A percentile compares a stretch with the other conserved stretches of the same genome.
phyloP scores from a whole-genome alignment of 2,888 invertebrate genomes.

The Rhopalosiphum nymphaeae region DNA sequence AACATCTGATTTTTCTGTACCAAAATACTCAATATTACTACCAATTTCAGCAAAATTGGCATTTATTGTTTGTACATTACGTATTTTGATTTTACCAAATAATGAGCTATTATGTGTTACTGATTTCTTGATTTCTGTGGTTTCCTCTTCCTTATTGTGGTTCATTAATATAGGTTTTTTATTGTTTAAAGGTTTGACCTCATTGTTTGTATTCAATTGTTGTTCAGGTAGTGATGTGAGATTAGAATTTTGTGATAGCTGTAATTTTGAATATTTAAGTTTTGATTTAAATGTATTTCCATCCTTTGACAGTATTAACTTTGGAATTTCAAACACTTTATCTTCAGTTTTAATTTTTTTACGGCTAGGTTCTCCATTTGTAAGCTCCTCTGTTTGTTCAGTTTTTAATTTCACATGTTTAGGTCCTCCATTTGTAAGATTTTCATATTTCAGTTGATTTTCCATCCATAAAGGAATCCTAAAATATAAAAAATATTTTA shows the following conservation, averaged over 20 bases:
- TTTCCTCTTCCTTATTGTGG: neutral
- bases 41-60: neutral
- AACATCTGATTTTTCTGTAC: neutral
- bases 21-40: neutral
- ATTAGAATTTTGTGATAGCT: neutral
- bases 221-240: no score
- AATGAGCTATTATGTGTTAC: neutral
- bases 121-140: neutral
- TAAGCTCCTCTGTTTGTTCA: neutral
- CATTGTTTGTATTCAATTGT: neutral
- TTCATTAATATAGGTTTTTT: no score
- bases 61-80: neutral
- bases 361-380: neutral
- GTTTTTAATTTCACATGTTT: neutral
- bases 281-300: neutral
- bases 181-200: neutral
- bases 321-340: neutral
- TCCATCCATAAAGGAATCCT: neutral
- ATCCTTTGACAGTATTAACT: neutral
- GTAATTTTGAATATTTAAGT: neutral
- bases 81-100: neutral
- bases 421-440: neutral
- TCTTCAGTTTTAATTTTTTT: slow-evolving; percentile 16
- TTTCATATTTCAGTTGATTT: neutral
- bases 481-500: neutral